Base-by-base conservation (phyloP, 2,797 vertebrate species). In the Telmatherina bonti region DNA sequence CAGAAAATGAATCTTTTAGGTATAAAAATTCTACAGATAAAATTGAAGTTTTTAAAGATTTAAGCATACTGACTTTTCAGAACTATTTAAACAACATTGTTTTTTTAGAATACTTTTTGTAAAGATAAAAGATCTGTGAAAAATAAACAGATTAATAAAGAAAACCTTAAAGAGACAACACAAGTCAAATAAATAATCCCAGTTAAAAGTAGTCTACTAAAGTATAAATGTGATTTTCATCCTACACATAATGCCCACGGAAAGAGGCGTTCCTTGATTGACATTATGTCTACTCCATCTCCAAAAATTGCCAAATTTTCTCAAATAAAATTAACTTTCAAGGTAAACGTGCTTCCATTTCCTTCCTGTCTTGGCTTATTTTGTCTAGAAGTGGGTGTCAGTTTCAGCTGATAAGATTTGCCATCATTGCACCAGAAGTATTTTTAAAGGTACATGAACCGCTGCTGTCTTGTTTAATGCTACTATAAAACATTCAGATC, bases 251-350 rank as follows among this genome's bases (percentile, higher is more conserved):
- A 22, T 65, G 53, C 30, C 22, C 13, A 31, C n/a, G 20, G 22
- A 8, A 15, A 33, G 5, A 7, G 4, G 7, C 33, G 9, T 6
- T 38, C 36, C 11, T 38, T 38, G 5, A n/a, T 16, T 16, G 43
- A 45, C 20, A n/a, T 45, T n/a, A 4, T 2, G n/a, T 8, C 43
- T 45, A 20, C 18, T 9, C 0, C 18, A 24, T 11, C 33, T 20
- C 18, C 22, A 20, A 33, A 35, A 7, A 38, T 22, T n/a, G 5
- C 24, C 11, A 35, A 16, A 8, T 33, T 24, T 24, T 36, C 47
- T 31, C 4, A 26, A 47, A 65, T 65, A 54, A 60, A 51, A 33
- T 36, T 54, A 3, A 18, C 45, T 47, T 47, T 59, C 31, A 29
- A 36, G 10, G 6, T 30, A 61, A 67, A 67, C 36, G 3, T 41